Evolutionary conservation across 1,140 invertebrate species (phyloP), one percentile per base, ranked within the genome.

Genomic region (Coptotermes formosanus): DNA sequence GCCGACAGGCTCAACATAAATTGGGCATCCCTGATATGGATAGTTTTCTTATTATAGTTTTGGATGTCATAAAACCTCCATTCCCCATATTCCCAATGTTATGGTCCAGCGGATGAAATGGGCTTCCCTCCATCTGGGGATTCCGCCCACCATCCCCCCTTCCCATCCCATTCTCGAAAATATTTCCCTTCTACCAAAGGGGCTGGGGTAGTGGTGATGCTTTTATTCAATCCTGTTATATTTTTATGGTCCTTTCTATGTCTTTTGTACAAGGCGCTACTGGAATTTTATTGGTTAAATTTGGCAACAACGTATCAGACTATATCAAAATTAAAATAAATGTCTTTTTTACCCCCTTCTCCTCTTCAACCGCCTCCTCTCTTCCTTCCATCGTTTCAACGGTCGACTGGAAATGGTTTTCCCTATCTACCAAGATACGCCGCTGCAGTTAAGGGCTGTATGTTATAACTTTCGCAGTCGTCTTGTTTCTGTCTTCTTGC

Each of bases 251-350:
- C 14, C 14, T 30, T 14, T 30, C 25, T 8, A 75, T 75, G 64
- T n/a, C 64, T 75, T 75, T 30, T 75, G 64, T 30, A 75, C 14
- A 75, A 75, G 64, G 64, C 25, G 64, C 64, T 75, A 30, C 64
- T 75, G 25, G 64, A 12, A 75, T 75, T 75, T 75, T 75, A 75
- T 75, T 75, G 64, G 25, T 30, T 30, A 75, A 75, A 75, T 75
- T 75, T 75, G 64, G 64, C 64, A 75, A 75, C 64, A 8, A 75
- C 64, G 64, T 30, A 75, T 75, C 64, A 75, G 64, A 30, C 64
- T 75, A 30, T 75, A 75, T 75, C 64, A 75, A 75, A 75, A 75
- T 75, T 75, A 75, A 75, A 75, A 75, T 6, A 75, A 75, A 75
- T 75, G 64, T 75, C 64, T 48, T 16, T 48, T 48, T 7, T 48